Conservation (phyloP, 2,797 vertebrate species). For the Rhinella marina region DNA sequence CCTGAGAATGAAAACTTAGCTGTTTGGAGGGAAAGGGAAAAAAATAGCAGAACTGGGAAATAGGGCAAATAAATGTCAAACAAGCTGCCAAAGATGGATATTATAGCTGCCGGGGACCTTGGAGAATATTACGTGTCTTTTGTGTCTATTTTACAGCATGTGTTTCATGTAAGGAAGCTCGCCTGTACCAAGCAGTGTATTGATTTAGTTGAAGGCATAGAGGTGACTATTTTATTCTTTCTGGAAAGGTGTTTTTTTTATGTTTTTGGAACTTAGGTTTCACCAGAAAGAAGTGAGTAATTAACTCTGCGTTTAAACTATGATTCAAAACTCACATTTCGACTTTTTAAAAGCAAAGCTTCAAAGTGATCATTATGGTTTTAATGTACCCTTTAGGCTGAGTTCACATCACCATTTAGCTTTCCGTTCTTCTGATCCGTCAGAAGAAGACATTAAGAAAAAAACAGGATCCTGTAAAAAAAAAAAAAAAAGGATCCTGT, state of each 20-base stretch:
- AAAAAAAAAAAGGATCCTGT: no score
- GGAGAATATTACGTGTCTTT: slow-evolving; percentile 81
- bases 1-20: slow-evolving; percentile 81
- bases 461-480: no score
- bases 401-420: no score
- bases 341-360: background rate
- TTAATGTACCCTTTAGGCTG: background rate
- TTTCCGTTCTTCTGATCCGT: no score
- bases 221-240: slow-evolving; percentile 10
- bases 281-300: background rate
- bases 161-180: slow-evolving; percentile 79
- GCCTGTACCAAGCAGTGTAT: slow-evolving; percentile 75
- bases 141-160: slow-evolving; percentile 82
- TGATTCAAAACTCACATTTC: background rate
- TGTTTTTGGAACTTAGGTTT: background rate
- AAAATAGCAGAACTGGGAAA: slow-evolving; percentile 77
- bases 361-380: background rate
- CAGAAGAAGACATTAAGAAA: no score
- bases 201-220: slow-evolving; percentile 76
- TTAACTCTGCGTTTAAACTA: background rate
- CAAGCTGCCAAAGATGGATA: slow-evolving; percentile 88
- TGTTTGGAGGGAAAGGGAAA: slow-evolving; percentile 75
- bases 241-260: slow-evolving; percentile 9
- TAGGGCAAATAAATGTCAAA: slow-evolving; percentile 91
- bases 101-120: slow-evolving; percentile 87